Percentiles rank a stretch among this genome's conserved stretches.
Conservation (phyloP, 2,888 invertebrate genomes). For the Drosophila pegasa region DNA sequence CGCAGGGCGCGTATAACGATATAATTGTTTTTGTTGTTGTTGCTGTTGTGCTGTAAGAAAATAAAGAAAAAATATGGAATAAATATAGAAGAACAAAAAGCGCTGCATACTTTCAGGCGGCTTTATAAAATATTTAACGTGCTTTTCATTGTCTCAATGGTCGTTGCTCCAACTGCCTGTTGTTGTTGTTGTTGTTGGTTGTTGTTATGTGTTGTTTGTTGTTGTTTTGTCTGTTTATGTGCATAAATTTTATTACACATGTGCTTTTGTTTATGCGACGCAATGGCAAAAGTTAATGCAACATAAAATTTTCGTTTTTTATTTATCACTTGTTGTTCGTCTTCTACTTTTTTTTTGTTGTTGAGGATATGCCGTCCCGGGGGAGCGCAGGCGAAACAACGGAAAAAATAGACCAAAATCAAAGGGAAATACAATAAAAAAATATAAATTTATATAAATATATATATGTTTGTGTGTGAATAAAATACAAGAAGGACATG, state of each 20-base stretch:
- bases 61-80: conserved; percentile 3
- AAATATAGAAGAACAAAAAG: conserved; percentile 20
- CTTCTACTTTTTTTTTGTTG: conserved; percentile 12
- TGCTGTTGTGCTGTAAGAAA: background rate
- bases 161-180: conserved; percentile 19
- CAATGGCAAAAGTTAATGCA: conserved; percentile 69
- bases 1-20: conserved; percentile 18
- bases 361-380: conserved; percentile 36
- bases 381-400: conserved; percentile 33
- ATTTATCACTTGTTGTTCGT: conserved; percentile 59
- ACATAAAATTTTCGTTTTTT: conserved; percentile 74
- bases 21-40: conserved; percentile 25
- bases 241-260: conserved; percentile 78
- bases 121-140: conserved; percentile 72
- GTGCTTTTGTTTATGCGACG: conserved; percentile 73
- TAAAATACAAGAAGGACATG: conserved; percentile 38
- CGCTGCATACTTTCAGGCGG: conserved; percentile 54
- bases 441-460: conserved; percentile 1
- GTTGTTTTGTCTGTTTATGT: conserved; percentile 61
- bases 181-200: conserved; percentile 22
- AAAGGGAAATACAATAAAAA: conserved; percentile 61
- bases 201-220: conserved; percentile 13
- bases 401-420: conserved; percentile 58
- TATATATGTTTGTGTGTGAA: background rate
- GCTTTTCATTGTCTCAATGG: conserved; percentile 70